Evolutionary conservation across 2,797 vertebrate species (phyloP), one percentile per base, ranked within the genome.

Genomic region (Rhodeus uyekii): DNA sequence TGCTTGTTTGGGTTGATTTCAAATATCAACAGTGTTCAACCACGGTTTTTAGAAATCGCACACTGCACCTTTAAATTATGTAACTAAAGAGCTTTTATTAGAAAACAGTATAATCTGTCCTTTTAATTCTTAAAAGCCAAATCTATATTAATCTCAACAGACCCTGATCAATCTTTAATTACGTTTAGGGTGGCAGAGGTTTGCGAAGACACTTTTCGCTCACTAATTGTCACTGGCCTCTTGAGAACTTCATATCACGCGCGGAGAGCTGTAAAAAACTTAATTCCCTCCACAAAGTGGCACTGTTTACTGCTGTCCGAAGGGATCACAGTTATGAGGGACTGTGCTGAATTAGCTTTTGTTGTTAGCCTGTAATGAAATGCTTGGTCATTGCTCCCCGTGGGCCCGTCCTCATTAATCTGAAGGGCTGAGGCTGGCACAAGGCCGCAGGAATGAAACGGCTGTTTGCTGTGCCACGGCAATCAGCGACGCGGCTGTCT

Each of bases 361-460:
- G 75, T 81, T 72, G 58, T 78, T 78, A 80, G 69, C 76, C 34
- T 73, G 36, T 85, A 86, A 84, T 82, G 80, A 81, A 85, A 87
- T 89, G 84, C 84, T 83, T 83, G 82, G 81, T 84, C 88, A 87
- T 83, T 38, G 1, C 71, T 86, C 71, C 79, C 58, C 7, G 19
- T 63, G 55, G 82, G 80, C 61, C 46, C 73, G 27, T 80, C 55
- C 86, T 84, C 77, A 85, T 87, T 85, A 86, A 83, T 86, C 77
- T 80, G 79, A 76, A 63, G 78, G 76, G 38, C 60, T 4, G 46
- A 53, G 77, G 69, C 78, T 78, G 67, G 65, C 81, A 73, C 74
- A 46, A 81, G 27, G 74, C 73, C 48, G 53, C 78, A 67, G 72
- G 67, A 86, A 86, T 71, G 72, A 83, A 72, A 34, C 39, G 42